Percentiles rank a stretch among this genome's conserved stretches.
Evolutionary conservation across 1,140 invertebrate species (phyloP).

Genomic region (Sesamia nonagrioides): DNA sequence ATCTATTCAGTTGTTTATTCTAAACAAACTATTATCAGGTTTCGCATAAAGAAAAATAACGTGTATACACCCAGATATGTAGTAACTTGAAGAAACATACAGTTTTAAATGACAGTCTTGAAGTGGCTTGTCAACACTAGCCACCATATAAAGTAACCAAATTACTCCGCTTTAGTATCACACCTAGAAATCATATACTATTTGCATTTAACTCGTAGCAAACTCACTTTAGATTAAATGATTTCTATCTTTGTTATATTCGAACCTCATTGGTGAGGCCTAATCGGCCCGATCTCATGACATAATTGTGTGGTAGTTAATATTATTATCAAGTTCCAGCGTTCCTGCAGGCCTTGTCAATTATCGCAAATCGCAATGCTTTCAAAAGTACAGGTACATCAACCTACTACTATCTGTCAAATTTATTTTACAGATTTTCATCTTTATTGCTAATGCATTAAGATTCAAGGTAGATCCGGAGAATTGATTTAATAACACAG

Average conservation of each 20-base stretch:
- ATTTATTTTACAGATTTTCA: too few species aligned
- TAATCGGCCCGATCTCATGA: constrained; percentile 1
- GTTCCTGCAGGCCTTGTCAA: background rate
- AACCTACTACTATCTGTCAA: too few species aligned
- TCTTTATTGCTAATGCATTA: too few species aligned
- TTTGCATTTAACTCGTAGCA: constrained; percentile 15
- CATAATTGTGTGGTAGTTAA: background rate
- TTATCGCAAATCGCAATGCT: too few species aligned
- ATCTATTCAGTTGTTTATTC: too few species aligned
- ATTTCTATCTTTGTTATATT: constrained; percentile 16
- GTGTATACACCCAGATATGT: constrained; percentile 22
- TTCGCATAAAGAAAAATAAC: too few species aligned
- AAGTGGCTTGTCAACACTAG: constrained; percentile 42
- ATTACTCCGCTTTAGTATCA: constrained; percentile 45
- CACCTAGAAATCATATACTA: constrained; percentile 39
- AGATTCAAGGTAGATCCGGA: too few species aligned
- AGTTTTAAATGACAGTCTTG: constrained; percentile 44
- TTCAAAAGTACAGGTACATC: too few species aligned
- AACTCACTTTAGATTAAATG: constrained; percentile 21
- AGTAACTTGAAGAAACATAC: constrained; percentile 40
- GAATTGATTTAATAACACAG: too few species aligned
- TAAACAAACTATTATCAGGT: too few species aligned
- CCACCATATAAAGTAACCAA: constrained; percentile 41
- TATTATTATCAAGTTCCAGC: background rate
- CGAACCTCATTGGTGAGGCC: background rate